Evolutionary conservation across 2,888 invertebrate genomes (phyloP).

Genomic region (Halictus ligatus): DNA sequence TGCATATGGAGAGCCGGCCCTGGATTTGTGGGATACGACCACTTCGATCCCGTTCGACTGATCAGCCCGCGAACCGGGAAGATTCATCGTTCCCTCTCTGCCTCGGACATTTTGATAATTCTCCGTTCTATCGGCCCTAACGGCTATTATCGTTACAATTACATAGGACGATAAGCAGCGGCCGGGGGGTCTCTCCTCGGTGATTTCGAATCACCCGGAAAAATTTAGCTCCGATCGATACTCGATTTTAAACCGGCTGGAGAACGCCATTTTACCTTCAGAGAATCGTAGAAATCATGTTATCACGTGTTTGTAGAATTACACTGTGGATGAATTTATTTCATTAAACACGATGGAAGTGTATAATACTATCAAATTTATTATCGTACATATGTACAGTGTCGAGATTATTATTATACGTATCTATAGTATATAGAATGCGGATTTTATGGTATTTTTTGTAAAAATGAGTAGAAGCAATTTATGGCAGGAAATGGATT

Average conservation of each 20-base stretch:
- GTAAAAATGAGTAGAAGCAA: too few species aligned
- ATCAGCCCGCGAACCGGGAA: slow-evolving; percentile 35
- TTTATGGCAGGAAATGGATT: too few species aligned
- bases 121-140: neutral
- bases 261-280: neutral
- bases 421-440: neutral
- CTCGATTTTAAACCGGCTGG: neutral
- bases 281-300: neutral
- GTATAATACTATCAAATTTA: too few species aligned
- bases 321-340: neutral
- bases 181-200: neutral
- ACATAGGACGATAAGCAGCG: slow-evolving; percentile 4
- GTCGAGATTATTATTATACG: neutral
- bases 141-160: slow-evolving; percentile 50
- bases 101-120: slow-evolving; percentile 26
- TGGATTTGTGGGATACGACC: slow-evolving; percentile 68
- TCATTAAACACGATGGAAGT: too few species aligned
- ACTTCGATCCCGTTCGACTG: slow-evolving; percentile 57
- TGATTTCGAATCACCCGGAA: neutral
- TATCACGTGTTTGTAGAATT: neutral
- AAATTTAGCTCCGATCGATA: neutral
- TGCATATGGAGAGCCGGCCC: slow-evolving; percentile 74
- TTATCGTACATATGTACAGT: too few species aligned
- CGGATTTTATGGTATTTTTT: neutral
- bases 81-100: slow-evolving; percentile 37